phyloP scores from a whole-genome alignment of 2,888 invertebrate genomes.

The Brenthis ino region DNA sequence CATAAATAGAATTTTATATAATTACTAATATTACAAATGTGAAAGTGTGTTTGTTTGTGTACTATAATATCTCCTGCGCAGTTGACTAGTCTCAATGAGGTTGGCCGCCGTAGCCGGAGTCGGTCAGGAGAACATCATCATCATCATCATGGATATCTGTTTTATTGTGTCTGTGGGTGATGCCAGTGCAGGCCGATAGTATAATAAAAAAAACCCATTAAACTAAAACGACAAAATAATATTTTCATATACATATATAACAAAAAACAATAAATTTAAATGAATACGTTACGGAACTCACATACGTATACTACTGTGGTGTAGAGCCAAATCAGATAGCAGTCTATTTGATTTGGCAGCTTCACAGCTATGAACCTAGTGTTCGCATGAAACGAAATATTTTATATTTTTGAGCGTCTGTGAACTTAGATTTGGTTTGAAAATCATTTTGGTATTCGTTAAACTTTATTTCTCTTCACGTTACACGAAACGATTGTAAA shows the following conservation, averaged over 20 bases:
- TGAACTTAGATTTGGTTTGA: slow-evolving; percentile 1
- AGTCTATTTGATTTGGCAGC: slow-evolving; percentile 35
- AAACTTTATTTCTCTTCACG: background rate
- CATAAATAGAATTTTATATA: too few relatives aligned
- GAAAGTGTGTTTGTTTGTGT: too few relatives aligned
- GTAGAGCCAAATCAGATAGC: slow-evolving; percentile 33
- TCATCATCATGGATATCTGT: too few relatives aligned
- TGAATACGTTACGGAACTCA: slow-evolving; percentile 26
- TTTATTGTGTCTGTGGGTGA: too few relatives aligned
- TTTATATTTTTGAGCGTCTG: slow-evolving; percentile 12
- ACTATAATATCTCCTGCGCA: too few relatives aligned
- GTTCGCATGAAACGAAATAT: slow-evolving; percentile 14
- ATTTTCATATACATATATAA: background rate
- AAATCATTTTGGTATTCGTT: background rate
- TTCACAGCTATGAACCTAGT: slow-evolving; percentile 9
- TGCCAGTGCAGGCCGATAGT: too few relatives aligned
- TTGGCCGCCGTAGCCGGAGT: too few relatives aligned
- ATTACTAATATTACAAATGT: too few relatives aligned
- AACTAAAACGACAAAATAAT: background rate
- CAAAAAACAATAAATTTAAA: slow-evolving; percentile 19
- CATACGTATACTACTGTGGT: slow-evolving; percentile 28
- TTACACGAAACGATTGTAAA: too few relatives aligned
- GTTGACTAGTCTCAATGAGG: too few relatives aligned
- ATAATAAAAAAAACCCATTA: too few relatives aligned
- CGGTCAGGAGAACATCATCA: too few relatives aligned